Evolutionary conservation across 2,888 invertebrate genomes (phyloP), one percentile per base, ranked within the genome.

Genomic region (Chrysomela aeneicollis): DNA sequence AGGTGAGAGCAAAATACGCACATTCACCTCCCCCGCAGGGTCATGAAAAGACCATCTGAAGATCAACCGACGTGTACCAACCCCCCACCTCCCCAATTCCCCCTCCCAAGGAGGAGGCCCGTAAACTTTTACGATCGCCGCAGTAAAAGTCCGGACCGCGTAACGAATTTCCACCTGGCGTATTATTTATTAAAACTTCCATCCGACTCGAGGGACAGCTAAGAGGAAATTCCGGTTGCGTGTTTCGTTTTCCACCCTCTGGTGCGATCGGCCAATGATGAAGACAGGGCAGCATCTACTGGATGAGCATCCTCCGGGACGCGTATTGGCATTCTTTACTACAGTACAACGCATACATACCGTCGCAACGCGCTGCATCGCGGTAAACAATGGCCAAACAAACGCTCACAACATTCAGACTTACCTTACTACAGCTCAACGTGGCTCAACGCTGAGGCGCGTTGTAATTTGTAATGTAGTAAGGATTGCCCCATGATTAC

Each of bases 211-310:
- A 61, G 59, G 65, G 61, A 61, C 61, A 52, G 61, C 62, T 63
- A 61, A 59, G 58, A 67, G 67, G 68, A 68, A 69, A 67, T 69
- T 69, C 66, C 67, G 59, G 67, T 68, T 69, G 71, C 71, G 73
- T 72, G 72, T 73, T 71, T 68, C 69, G 70, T 67, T 68, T 65
- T 67, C 69, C 21, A 54, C 53, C 54, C 22, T 60, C 53, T 32
- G 42, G 15, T 18, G 61, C 26, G 26, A 26, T 26, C 6, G 26
- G 4, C 26, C 26, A 26, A 26, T 26, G 26, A 26, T 26, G 26
- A 26, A 26, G 26, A 55, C 54, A 55, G 55, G 61, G 55, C 26
- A 6, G 26, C 26, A 5, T 26, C 26, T 3, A 26, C 26, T 6
- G 26, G 6, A 26, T 26, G 3, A 26, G 26, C 26, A 26, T 26